phyloP scores from a whole-genome alignment of 1,140 invertebrate species.

The Zaprionus gabonicus region DNA sequence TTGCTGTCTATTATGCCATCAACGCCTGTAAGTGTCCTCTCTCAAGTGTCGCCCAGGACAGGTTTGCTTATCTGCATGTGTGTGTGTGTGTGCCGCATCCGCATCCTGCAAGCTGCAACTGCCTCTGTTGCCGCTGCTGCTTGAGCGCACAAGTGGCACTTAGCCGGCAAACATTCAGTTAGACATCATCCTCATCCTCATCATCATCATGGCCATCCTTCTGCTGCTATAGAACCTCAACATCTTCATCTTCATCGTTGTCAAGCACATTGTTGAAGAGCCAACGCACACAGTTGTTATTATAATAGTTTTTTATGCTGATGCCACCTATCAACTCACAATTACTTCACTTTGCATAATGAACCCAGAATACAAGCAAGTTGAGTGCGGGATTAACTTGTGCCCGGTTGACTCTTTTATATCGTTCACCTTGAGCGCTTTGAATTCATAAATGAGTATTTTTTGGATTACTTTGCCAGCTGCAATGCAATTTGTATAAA shows the following conservation, averaged over 20 bases:
- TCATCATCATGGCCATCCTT: conserved; percentile 27
- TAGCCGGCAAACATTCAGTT: conserved; percentile 42
- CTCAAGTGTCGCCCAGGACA: conserved; percentile 58
- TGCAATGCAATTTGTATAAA: neutral
- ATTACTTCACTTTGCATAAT: conserved; percentile 79
- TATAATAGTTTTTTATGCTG: conserved; percentile 55
- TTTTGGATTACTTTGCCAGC: neutral
- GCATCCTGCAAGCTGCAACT: conserved; percentile 67
- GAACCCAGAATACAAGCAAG: conserved; percentile 30
- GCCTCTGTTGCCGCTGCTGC: conserved; percentile 46
- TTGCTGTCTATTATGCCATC: conserved; percentile 82
- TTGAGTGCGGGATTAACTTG: conserved; percentile 7
- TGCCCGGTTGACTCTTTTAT: neutral
- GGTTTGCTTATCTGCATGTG: conserved; percentile 45
- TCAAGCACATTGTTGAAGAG: conserved; percentile 12
- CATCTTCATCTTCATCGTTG: conserved; percentile 10
- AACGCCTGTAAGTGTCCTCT: conserved; percentile 67
- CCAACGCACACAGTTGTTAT: conserved; percentile 14
- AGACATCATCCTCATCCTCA: conserved; percentile 37
- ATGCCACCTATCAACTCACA: conserved; percentile 63
- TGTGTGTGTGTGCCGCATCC: conserved; percentile 56
- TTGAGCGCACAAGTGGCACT: conserved; percentile 56
- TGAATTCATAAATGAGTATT: neutral
- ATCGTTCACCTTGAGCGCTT: neutral
- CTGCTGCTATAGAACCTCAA: neutral